A percentile compares a stretch with the other conserved stretches of the same genome.
phyloP scores from a whole-genome alignment of 2,797 vertebrate genomes.

The Crocidura indochinensis region DNA sequence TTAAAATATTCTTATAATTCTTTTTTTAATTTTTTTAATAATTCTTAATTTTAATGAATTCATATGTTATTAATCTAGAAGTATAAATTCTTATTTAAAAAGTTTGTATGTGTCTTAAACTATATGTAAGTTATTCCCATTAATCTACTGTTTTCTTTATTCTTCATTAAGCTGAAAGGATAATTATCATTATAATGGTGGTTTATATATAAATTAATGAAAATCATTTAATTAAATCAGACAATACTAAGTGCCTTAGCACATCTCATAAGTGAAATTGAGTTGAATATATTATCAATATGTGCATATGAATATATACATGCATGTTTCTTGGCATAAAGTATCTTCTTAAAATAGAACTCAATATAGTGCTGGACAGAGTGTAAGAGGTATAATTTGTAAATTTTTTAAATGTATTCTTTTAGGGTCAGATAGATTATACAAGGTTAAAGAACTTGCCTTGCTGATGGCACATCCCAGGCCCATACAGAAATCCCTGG shows the following conservation, averaged over 20 bases:
- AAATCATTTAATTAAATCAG: conserved; percentile 74
- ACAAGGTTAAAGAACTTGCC: no score
- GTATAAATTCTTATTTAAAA: no score
- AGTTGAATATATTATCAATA: neutral
- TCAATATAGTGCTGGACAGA: no score
- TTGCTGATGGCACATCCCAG: no score
- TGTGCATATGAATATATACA: neutral
- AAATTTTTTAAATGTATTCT: no score
- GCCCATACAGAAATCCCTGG: no score
- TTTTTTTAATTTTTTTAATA: conserved; percentile 41
- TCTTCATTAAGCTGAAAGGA: conserved; percentile 60
- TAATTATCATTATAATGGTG: conserved; percentile 39
- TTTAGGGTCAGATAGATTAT: no score
- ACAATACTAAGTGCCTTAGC: conserved; percentile 47
- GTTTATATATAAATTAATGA: conserved; percentile 71
- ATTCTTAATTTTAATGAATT: neutral
- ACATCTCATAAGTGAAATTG: neutral
- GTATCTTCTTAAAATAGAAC: neutral
- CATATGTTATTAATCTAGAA: neutral
- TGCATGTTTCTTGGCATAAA: neutral
- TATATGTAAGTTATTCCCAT: conserved; percentile 42
- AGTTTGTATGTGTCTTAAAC: neutral
- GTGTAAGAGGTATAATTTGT: no score
- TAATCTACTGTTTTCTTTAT: conserved; percentile 69
- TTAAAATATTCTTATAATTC: conserved; percentile 39